Base-by-base conservation (phyloP, 2,797 vertebrate genomes). In the Clamator glandarius region DNA sequence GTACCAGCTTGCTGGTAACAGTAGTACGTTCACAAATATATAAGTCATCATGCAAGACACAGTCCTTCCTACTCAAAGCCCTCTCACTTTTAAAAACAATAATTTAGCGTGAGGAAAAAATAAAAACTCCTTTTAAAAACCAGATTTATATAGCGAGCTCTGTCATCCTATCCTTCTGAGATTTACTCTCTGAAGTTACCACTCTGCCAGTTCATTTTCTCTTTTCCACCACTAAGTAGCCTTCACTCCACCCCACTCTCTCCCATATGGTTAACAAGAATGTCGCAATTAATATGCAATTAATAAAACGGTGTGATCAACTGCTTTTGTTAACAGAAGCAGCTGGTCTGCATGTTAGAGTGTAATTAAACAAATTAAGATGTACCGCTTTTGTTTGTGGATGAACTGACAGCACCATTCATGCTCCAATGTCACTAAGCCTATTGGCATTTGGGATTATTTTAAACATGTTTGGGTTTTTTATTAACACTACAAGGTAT, bases 341-440 rank as follows among this genome's bases (percentile, higher is more conserved):
- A 98, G 97, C 96, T 97, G 96, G 93, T 85, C 92, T 87, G 76
- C 90, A 95, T 75, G 94, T 91, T 94, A 93, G 76, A 96, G 86
- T 1, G 8, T 95, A 97, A 97, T 97, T 91, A 97, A 84, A 96
- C 85, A 97, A 97, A 97, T 97, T 96, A 96, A 94, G 94, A 97
- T 0, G 20, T 77, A 89, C 64, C 0, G 9, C 87, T 95, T 97
- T 94, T 96, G 96, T 96, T 90, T 95, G 95, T 1, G 9, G 95
- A 85, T 75, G 84, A 97, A 96, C 81, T 92, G 92, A 96, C 77
- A 92, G 94, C 92, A 89, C 52, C 7, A 2, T 63, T 94, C 73
- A 78, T 1, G 70, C 76, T 91, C 86, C 90, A 96, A 96, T 85
- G 82, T 92, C 92, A 92, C 95, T 92, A 96, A 92, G 77, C 86